phyloP scores from a whole-genome alignment of 2,113 vertebrate species.

The Physeter macrocephalus region DNA sequence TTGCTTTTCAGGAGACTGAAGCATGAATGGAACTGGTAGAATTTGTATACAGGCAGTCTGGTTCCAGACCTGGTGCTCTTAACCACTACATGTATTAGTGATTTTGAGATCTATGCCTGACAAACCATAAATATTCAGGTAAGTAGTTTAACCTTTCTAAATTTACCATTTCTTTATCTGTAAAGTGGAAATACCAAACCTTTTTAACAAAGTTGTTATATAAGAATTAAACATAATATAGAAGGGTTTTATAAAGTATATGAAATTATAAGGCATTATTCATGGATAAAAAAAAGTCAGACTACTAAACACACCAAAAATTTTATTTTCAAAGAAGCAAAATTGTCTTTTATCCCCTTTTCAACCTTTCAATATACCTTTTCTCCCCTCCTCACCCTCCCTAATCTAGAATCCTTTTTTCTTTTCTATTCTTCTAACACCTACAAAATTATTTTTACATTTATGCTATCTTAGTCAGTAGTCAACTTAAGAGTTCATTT shows the following conservation, averaged over 20 bases:
- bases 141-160: not conserved
- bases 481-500: not conserved
- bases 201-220: not conserved
- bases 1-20: not conserved
- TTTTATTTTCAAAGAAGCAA: constrained; percentile 7
- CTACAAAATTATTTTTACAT: not conserved
- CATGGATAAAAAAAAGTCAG: not conserved
- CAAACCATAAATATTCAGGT: not conserved
- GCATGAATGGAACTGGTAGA: not conserved
- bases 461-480: not conserved
- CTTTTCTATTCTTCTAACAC: not conserved
- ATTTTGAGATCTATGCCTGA: not conserved
- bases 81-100: not conserved
- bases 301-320: constrained; percentile 4
- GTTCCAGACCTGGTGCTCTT: not conserved
- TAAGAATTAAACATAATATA: not conserved
- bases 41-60: not conserved
- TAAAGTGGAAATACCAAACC: not conserved
- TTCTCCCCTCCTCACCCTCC: not conserved
- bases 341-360: not conserved
- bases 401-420: not conserved
- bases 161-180: not conserved
- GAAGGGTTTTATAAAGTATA: not conserved
- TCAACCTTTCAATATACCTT: not conserved
- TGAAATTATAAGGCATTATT: not conserved